Conservation (phyloP, 64 coral and sea anemone genomes). For the Montipora efflorescens region DNA sequence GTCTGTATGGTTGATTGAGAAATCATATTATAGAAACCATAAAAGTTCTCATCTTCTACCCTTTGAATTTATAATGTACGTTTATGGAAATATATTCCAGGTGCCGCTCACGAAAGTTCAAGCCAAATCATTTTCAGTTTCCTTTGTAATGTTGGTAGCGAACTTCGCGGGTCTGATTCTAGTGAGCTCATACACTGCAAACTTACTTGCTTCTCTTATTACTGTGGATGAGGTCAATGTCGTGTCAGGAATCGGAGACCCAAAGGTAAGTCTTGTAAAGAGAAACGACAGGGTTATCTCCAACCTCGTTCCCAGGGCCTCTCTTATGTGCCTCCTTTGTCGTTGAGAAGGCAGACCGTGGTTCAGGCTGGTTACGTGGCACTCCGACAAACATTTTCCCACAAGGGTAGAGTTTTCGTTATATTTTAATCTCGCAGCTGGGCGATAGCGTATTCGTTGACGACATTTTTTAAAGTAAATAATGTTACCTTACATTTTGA, state of each 20-base stretch:
- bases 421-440: no score
- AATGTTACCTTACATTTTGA: no score
- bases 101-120: constrained; percentile 81
- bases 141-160: constrained; percentile 76
- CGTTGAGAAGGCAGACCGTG: no score
- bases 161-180: constrained; percentile 85
- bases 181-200: constrained; percentile 90
- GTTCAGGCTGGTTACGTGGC: no score
- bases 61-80: constrained; percentile 90
- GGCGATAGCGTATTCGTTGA: no score
- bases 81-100: constrained; percentile 92
- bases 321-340: no score
- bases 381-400: no score
- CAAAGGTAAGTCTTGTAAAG: constrained; percentile 54
- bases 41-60: constrained; percentile 74
- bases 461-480: no score
- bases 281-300: no score
- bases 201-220: constrained; percentile 81
- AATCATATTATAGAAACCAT: constrained; percentile 34
- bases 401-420: no score
- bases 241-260: constrained; percentile 76
- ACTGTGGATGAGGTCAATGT: constrained; percentile 73
- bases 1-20: constrained; percentile 76
- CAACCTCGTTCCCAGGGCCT: no score
- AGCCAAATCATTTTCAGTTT: constrained; percentile 76